Percentiles rank a stretch among this genome's conserved stretches.
These are phyloP conservation scores for Rousettus madagascariensis DNA, from an alignment of 2,797 vertebrate genomes.

Conservation along the genomic window DNA sequence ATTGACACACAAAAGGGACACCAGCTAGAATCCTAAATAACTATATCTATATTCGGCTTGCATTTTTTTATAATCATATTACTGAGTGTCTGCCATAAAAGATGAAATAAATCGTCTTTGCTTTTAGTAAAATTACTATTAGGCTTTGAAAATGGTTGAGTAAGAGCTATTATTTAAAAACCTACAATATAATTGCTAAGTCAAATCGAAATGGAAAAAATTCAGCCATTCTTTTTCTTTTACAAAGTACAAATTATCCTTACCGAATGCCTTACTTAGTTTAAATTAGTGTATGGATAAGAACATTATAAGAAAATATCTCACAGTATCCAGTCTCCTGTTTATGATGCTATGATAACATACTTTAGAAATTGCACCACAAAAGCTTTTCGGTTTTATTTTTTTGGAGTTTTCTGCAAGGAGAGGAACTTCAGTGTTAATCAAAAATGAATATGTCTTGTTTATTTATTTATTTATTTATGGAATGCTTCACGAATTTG, in stretches of 20 bases:
- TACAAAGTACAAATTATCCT: background rate
- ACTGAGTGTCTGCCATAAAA: conserved; percentile 6
- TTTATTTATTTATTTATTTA: background rate
- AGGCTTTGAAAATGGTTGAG: conserved; percentile 48
- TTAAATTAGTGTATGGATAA: background rate
- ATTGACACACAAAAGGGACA: background rate
- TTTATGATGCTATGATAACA: background rate
- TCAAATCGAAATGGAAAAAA: conserved; percentile 5
- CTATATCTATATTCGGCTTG: background rate
- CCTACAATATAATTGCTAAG: background rate
- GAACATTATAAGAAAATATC: background rate
- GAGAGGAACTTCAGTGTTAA: background rate
- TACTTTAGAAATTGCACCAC: background rate
- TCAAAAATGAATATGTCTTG: background rate
- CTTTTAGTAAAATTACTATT: conserved; percentile 44
- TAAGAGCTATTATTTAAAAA: conserved; percentile 28
- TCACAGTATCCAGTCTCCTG: background rate
- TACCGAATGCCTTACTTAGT: background rate
- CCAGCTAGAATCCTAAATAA: background rate
- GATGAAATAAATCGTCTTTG: conserved; percentile 54
- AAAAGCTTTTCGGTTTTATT: background rate
- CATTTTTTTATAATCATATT: conserved; percentile 19
- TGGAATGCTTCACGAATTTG: background rate
- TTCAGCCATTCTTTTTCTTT: background rate
- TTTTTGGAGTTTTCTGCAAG: background rate